Conservation (phyloP, 2,113 vertebrate genomes). For the Falcunculus frontatus region DNA sequence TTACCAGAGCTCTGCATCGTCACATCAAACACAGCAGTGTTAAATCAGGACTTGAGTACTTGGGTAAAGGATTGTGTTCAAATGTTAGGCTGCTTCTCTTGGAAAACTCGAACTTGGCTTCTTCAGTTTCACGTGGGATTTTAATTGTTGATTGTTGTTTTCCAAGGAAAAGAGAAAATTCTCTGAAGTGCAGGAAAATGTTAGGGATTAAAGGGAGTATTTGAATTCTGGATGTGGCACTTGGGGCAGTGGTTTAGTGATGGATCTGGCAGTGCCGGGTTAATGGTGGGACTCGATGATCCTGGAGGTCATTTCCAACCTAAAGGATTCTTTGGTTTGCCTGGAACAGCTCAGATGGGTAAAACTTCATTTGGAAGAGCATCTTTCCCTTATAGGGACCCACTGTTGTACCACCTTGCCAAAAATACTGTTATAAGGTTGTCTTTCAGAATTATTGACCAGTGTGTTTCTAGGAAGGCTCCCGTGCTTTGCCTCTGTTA, state of each 20-base stretch:
- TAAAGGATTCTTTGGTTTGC: not conserved
- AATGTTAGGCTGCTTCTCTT: not conserved
- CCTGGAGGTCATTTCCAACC: not conserved
- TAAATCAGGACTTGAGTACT: not conserved
- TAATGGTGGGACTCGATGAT: not conserved
- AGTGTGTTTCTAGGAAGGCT: not conserved
- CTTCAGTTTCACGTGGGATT: not conserved
- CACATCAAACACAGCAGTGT: fast-evolving
- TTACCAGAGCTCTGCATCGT: not conserved
- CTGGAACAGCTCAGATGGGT: not conserved
- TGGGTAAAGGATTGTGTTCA: not conserved
- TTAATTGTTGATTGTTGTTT: not conserved
- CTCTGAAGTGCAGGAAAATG: not conserved
- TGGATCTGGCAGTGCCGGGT: not conserved
- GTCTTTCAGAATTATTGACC: not conserved
- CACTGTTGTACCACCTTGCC: not conserved
- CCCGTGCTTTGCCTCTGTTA: not conserved
- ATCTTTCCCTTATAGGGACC: not conserved
- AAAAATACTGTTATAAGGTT: not conserved
- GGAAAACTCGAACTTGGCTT: not conserved
- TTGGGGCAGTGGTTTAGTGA: not conserved
- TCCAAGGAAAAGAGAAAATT: not conserved
- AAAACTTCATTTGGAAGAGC: not conserved
- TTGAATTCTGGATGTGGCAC: not conserved
- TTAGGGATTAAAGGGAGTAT: fast-evolving